Base-by-base conservation (phyloP, 1,140 invertebrate species). In the Ceratina japonica region DNA sequence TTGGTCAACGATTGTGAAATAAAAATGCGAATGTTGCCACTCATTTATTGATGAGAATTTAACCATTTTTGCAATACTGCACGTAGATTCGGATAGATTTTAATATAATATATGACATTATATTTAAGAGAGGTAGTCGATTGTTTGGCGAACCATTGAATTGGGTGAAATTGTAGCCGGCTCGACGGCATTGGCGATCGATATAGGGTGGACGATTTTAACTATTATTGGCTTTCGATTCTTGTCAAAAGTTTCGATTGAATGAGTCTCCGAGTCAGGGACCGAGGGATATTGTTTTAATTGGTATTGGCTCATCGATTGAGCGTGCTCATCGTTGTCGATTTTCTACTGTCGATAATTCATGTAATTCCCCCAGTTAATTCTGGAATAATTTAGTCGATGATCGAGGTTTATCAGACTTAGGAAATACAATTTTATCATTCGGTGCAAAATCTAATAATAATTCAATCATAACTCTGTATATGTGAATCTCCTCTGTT, bases 231-330 rank as follows among this genome's bases (percentile, higher is more conserved):
- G 51, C 3, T 70, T 56, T 70, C 66, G 16, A 70, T 70, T 70
- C 24, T 31, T 70, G 51, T 70, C 66, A 31, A 69, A 69, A 69
- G 66, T 54, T 20, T 1, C 49, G 66, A 20, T 56, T 70, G 22
- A 10, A 70, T 56, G 51, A 16, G 18, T 31, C 24, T 4, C n/a
- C 16, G 10, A 7, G 15, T 18, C 4, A 15, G 13, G 8, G 15
- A n/a, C 22, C 27, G 44, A 13, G 59, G 44, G 10, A 70, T 70
- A 70, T 70, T 31, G 18, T 58, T 56, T 51, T 58, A 56, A 70
- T 56, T 54, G 66, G 24, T 69, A 54, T 69, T 22, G 66, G 51
- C 2, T 68, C 5, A 44, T 13, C 16, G 31, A 20, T 49, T 31
- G 49, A 22, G 24, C 37, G 16, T 7, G 8, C 13, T n/a, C 44